These are phyloP conservation scores for Drosophila rellima DNA, from an alignment of 2,888 invertebrate species.

Conservation along the genomic window DNA sequence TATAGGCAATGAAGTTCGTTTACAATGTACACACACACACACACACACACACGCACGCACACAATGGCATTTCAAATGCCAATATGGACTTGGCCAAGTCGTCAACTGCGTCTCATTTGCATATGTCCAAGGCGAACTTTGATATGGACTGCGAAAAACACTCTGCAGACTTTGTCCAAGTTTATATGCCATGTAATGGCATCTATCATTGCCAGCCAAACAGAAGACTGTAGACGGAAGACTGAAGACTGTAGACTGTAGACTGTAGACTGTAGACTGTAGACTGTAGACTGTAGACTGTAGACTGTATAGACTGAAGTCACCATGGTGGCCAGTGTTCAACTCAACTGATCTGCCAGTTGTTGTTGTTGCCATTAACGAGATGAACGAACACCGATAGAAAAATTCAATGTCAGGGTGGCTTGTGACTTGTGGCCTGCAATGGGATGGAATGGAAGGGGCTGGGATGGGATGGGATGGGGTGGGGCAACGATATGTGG, in stretches of 20 bases:
- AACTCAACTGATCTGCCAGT: conserved; percentile 23
- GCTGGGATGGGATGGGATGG: conserved; percentile 3
- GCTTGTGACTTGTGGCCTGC: neutral
- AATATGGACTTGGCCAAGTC: conserved; percentile 7
- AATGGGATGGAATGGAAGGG: neutral
- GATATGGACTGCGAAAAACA: conserved; percentile 10
- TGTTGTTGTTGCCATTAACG: conserved; percentile 45
- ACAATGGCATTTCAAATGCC: conserved; percentile 42
- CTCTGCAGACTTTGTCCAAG: conserved; percentile 1
- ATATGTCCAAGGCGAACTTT: conserved; percentile 22
- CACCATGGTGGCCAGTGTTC: conserved; percentile 47
- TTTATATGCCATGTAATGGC: conserved; percentile 45
- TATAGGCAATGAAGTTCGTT: conserved; percentile 22
- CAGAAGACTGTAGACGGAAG: conserved; percentile 2
- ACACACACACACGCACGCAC: neutral
- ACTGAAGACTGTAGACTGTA: neutral
- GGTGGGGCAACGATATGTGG: conserved; percentile 17
- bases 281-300: conserved; percentile 6
- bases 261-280: conserved; percentile 1
- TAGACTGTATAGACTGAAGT: neutral
- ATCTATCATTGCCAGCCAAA: conserved; percentile 26
- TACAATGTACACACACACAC: neutral
- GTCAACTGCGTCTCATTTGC: conserved; percentile 47
- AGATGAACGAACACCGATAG: conserved; percentile 57
- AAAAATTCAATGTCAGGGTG: conserved; percentile 56